Conservation (phyloP, 2,888 invertebrate species). For the Sisyra nigra region DNA sequence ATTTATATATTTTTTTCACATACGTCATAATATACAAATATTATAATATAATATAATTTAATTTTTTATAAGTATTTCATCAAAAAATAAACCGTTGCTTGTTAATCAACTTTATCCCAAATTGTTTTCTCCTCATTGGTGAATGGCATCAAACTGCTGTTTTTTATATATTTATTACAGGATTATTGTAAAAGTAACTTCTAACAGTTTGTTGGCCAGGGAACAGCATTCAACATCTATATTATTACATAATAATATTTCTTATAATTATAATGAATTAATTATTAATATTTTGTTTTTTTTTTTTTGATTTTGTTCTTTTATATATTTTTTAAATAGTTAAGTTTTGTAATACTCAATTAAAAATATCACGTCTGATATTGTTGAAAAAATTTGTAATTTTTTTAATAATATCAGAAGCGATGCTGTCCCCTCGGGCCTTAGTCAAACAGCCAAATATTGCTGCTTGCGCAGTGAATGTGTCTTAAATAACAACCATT, state of each 20-base stretch:
- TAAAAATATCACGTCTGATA: too few species aligned
- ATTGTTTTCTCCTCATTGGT: too few species aligned
- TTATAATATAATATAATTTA: slow-evolving; percentile 1
- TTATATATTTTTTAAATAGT: too few species aligned
- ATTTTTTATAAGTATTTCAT: background rate
- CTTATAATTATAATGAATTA: background rate
- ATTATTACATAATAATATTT: too few species aligned
- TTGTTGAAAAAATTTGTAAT: too few species aligned
- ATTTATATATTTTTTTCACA: background rate
- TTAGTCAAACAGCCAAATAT: too few species aligned
- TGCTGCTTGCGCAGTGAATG: slow-evolving; percentile 3
- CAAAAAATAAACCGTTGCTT: too few species aligned
- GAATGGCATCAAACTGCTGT: background rate
- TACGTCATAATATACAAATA: background rate
- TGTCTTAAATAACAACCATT: slow-evolving; percentile 38
- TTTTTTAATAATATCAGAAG: too few species aligned
- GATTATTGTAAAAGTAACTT: slow-evolving; percentile 29
- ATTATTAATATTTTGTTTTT: background rate
- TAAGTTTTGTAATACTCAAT: too few species aligned
- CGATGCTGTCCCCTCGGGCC: too few species aligned
- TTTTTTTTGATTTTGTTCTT: background rate
- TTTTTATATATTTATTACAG: slow-evolving; percentile 17
- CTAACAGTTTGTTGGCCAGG: slow-evolving; percentile 19
- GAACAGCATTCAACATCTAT: too few species aligned
- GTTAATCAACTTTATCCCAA: too few species aligned